A percentile compares a stretch with the other conserved stretches of the same genome.
Evolutionary conservation across 2,113 vertebrate species (phyloP).

Genomic region (Heloderma charlesbogerti): DNA sequence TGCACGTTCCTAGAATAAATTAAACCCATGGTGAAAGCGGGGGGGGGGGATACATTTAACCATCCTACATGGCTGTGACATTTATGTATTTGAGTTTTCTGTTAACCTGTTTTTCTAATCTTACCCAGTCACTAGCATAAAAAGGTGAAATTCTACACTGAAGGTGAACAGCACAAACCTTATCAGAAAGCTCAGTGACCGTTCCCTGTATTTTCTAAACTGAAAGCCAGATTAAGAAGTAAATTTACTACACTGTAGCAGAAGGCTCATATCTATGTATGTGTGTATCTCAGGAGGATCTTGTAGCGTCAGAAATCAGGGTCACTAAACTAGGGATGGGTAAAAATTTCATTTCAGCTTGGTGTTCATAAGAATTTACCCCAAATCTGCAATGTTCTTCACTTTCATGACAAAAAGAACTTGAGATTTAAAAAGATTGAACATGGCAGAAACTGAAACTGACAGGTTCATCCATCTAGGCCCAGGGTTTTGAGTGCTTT

Average conservation of each 20-base stretch:
- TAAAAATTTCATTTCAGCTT: too few species aligned
- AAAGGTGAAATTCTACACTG: background rate
- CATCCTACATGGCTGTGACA: background rate
- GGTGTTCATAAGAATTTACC: too few species aligned
- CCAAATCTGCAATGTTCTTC: too few species aligned
- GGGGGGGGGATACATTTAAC: background rate
- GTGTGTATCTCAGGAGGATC: background rate
- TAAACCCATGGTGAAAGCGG: background rate
- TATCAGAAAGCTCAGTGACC: background rate
- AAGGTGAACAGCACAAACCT: background rate
- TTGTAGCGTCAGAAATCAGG: background rate
- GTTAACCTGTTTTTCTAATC: background rate
- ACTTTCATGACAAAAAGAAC: too few species aligned
- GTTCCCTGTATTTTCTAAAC: background rate
- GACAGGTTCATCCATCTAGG: too few species aligned
- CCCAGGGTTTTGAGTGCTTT: too few species aligned
- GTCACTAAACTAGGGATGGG: background rate
- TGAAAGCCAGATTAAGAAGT: background rate
- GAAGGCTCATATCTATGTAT: background rate
- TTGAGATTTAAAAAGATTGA: too few species aligned
- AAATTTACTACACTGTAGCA: background rate
- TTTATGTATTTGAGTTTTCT: background rate
- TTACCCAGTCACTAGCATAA: background rate
- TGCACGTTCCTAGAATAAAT: background rate
- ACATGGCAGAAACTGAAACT: too few species aligned